Evolutionary conservation across 2,113 vertebrate species (phyloP), one percentile per base, ranked within the genome.

Genomic region (Amia ocellicauda): DNA sequence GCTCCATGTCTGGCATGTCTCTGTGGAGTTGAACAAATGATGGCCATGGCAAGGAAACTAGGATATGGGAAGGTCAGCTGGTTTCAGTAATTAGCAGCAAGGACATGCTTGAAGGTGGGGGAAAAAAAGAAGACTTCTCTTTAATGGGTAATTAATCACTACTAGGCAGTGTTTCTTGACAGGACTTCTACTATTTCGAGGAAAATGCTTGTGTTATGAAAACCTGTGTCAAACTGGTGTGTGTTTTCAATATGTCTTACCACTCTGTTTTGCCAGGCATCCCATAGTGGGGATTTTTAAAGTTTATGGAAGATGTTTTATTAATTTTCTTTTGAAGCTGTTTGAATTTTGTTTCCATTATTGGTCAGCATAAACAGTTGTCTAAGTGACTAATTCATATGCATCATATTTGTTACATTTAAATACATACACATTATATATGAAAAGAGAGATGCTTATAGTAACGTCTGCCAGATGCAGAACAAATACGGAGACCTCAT

Each of bases 21-120:
- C 78, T 66, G 58, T 13, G 70, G 80, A 77, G 72, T 64, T 69
- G 73, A 73, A 69, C 51, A 71, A 73, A 66, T 74, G 72, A 79
- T 75, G 73, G 73, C 64, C 43, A 10, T 60, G 63, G 72, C 64
- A 63, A 60, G 68, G 70, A 77, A 79, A 73, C 55, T 75, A 69
- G 66, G 75, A 68, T 74, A 74, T 49, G 66, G 50, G 77, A 76
- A 80, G 78, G 75, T 79, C 71, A 74, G 60, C 64, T 77, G 71
- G 60, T 64, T 65, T 58, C 69, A 68, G 71, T 74, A 75, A 78
- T 80, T 72, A 78, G 73, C 67, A 63, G 52, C 49, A 67, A 57
- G 67, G 60, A 68, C 60, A 69, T 49, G 57, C 68, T 63, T 49
- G 52, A 56, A 57, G 63, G 52, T 43, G 55, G 11, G 20, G 58